Conservation (phyloP, 2,888 invertebrate species). For the Tinea trinotella region DNA sequence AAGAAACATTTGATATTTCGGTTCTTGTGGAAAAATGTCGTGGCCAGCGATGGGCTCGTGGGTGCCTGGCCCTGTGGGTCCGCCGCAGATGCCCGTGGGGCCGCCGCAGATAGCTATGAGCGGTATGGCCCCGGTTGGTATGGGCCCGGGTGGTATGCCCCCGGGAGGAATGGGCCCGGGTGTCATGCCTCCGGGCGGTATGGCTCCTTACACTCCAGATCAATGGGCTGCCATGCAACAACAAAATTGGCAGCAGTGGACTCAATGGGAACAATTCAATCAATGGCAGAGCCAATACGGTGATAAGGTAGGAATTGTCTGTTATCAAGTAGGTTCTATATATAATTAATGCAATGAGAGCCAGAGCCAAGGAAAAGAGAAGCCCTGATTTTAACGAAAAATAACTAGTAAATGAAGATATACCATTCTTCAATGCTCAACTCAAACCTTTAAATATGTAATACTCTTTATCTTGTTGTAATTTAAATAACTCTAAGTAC, state of each 20-base stretch:
- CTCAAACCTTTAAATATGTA: no score
- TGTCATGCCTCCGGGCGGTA: no score
- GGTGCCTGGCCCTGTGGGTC: slow-evolving; percentile 10
- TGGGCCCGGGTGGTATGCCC: no score
- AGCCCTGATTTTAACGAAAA: no score
- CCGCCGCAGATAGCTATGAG: slow-evolving; percentile 20
- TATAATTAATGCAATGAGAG: no score
- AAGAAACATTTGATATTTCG: no score
- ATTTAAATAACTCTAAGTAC: no score
- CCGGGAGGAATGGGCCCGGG: slow-evolving; percentile 25
- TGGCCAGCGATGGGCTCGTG: slow-evolving; percentile 44
- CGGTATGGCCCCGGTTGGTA: neutral
- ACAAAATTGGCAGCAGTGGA: slow-evolving; percentile 82
- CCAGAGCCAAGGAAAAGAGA: no score
- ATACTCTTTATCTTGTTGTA: no score
- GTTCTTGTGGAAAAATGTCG: slow-evolving; percentile 38
- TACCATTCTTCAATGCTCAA: no score
- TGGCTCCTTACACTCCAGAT: slow-evolving; percentile 66
- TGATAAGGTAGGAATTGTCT: slow-evolving; percentile 71
- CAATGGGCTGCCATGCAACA: slow-evolving; percentile 80
- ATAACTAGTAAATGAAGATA: no score
- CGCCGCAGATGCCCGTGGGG: slow-evolving; percentile 19
- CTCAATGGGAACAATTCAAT: slow-evolving; percentile 82
- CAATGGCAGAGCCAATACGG: slow-evolving; percentile 85
- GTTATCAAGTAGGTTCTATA: no score